Evolutionary conservation across 2,113 vertebrate genomes (phyloP).

Genomic region (Sphyrna mokarran): DNA sequence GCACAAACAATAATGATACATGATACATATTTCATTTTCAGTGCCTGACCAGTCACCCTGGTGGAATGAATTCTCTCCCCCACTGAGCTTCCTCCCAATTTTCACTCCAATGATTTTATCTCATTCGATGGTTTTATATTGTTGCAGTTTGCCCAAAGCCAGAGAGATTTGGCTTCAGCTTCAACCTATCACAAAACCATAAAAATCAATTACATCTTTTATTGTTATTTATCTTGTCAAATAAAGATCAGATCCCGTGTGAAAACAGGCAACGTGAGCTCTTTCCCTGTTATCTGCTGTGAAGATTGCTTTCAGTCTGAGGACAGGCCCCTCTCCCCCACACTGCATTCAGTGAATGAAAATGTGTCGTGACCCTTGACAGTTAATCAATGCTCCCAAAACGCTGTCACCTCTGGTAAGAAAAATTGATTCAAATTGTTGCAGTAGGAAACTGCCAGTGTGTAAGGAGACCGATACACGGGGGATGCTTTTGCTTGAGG

Average conservation of each 20-base stretch:
- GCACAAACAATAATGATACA: neutral
- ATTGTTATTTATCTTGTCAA: slow-evolving; percentile 5
- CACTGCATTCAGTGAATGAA: neutral
- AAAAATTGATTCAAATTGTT: slow-evolving; percentile 10
- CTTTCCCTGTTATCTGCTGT: neutral
- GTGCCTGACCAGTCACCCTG: neutral
- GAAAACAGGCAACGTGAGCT: neutral
- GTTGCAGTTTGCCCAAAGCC: neutral
- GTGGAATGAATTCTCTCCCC: neutral
- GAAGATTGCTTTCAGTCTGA: neutral
- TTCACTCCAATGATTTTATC: neutral
- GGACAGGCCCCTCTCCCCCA: neutral
- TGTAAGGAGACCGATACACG: too few relatives aligned
- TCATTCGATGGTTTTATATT: neutral
- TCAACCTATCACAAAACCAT: neutral
- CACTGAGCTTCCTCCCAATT: neutral
- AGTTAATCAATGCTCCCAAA: slow-evolving; percentile 17
- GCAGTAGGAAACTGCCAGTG: neutral
- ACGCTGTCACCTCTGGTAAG: neutral
- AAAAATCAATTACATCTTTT: slow-evolving; percentile 11
- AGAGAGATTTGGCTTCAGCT: neutral
- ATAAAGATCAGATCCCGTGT: neutral
- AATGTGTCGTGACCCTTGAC: neutral
- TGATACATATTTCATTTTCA: neutral
- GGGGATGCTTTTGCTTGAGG: neutral